phyloP scores from a whole-genome alignment of 2,797 vertebrate species.

The Lutjanus campechanus region DNA sequence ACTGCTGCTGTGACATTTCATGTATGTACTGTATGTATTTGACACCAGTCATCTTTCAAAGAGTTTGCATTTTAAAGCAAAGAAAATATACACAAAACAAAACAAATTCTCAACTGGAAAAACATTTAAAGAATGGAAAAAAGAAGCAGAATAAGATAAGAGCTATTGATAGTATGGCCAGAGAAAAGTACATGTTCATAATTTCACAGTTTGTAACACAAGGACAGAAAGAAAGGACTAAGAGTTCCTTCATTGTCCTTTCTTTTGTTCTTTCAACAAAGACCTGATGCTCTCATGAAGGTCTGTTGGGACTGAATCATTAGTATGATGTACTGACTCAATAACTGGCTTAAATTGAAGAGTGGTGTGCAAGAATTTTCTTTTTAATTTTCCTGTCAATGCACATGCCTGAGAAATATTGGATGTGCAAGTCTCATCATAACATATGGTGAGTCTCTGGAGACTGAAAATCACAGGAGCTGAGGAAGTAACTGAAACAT shows the following conservation, averaged over 20 bases:
- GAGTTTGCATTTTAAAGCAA: not conserved
- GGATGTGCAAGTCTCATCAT: not conserved
- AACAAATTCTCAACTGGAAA: not conserved
- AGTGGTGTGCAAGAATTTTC: not conserved
- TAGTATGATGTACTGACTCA: constrained; percentile 3
- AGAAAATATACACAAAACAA: not conserved
- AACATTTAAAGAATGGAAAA: constrained; percentile 4
- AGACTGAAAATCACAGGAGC: not conserved
- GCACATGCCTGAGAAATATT: not conserved
- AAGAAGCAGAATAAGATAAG: not conserved
- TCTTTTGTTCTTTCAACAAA: not conserved
- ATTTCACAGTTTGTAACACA: not conserved
- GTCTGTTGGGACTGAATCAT: not conserved
- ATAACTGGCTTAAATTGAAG: not conserved
- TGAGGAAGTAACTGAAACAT: not conserved
- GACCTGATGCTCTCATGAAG: not conserved
- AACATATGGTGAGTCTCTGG: not conserved
- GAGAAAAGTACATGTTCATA: not conserved
- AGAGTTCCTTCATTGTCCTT: not conserved
- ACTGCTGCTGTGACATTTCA: not conserved
- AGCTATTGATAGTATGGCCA: not conserved
- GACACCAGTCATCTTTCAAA: not conserved
- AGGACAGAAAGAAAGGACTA: not conserved
- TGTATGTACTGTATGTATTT: not conserved
- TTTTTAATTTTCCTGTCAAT: not conserved